A percentile compares a stretch with the other conserved stretches of the same genome.
These are phyloP conservation scores for Trachythela sp. DNA, from an alignment of 64 coral and sea anemone species.

Conservation along the genomic window DNA sequence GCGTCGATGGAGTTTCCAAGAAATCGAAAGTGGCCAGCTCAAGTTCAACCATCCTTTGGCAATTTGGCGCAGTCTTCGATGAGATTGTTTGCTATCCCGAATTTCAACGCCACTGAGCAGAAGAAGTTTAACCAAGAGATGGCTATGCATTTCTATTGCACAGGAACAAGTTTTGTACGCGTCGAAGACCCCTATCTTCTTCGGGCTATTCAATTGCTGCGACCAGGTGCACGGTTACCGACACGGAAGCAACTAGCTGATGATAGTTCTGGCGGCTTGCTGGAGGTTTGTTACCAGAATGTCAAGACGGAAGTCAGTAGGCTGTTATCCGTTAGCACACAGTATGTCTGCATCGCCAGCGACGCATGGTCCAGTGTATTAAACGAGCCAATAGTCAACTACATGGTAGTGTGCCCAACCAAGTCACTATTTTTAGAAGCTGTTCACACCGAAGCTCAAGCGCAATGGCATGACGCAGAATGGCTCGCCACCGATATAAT, in stretches of 20 bases:
- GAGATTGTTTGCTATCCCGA: background rate
- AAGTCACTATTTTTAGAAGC: background rate
- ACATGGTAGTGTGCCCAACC: constrained; percentile 9
- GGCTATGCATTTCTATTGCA: background rate
- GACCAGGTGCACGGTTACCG: background rate
- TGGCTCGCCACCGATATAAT: no score
- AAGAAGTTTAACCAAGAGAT: constrained; percentile 16
- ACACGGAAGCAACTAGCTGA: background rate
- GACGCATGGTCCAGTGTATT: no score
- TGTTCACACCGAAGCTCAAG: background rate
- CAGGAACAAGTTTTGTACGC: background rate
- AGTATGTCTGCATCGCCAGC: background rate
- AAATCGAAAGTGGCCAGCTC: background rate
- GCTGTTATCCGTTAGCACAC: background rate
- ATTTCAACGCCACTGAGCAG: background rate
- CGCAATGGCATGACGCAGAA: background rate
- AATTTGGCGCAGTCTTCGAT: background rate
- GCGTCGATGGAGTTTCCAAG: background rate
- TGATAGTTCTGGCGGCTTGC: background rate
- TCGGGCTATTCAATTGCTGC: background rate
- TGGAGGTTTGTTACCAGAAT: background rate
- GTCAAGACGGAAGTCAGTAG: background rate
- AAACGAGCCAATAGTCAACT: background rate
- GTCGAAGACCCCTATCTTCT: background rate
- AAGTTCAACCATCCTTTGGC: background rate